Base-by-base conservation (phyloP, 2,888 invertebrate genomes). In the Nomada fucata region DNA sequence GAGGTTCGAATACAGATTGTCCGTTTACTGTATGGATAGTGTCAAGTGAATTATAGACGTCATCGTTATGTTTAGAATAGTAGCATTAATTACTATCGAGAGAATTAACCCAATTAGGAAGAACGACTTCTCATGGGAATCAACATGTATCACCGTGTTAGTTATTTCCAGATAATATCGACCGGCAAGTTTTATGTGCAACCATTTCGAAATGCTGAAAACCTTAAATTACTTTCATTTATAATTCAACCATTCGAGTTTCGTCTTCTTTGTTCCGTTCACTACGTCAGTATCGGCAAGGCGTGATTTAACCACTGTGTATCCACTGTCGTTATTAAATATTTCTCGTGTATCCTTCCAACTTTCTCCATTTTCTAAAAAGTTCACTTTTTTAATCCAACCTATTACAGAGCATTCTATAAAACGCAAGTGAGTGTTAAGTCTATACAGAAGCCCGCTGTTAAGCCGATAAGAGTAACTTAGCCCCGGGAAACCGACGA, bases 31-130 rank as follows among this genome's bases (percentile, higher is more conserved):
- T 9, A 59, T 47, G 26, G 7, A 47, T 5, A 29, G 29, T 52
- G 11, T 52, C 50, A 13, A 65, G 50, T 65, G n/a, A 65, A 52
- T 52, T 65, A 52, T 52, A 13, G 5, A 64, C 26, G 23, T 64
- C 64, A 50, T 18, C 9, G 47, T 23, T 64, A 26, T 18, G 10
- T 18, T 26, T 18, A 50, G 18, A 64, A 64, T 50, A 13, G 47
- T 23, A 60, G 42, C 60, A 42, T 42, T 42, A 60, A 60, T 61
- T 42, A 42, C 42, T 61, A 29, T 42, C 60, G 7, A 61, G 60
- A 11, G 60, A n/a, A 61, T 61, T 42, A 61, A 61, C 42, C n/a
- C 42, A 42, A 42, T 61, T 42, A 61, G 36, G 42, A 61, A 61
- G 15, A 29, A 61, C n/a, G n/a, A 61, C 42, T 61, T 61, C 42